phyloP scores from a whole-genome alignment of 2,113 vertebrate species.

The Pygathrix nemaeus region DNA sequence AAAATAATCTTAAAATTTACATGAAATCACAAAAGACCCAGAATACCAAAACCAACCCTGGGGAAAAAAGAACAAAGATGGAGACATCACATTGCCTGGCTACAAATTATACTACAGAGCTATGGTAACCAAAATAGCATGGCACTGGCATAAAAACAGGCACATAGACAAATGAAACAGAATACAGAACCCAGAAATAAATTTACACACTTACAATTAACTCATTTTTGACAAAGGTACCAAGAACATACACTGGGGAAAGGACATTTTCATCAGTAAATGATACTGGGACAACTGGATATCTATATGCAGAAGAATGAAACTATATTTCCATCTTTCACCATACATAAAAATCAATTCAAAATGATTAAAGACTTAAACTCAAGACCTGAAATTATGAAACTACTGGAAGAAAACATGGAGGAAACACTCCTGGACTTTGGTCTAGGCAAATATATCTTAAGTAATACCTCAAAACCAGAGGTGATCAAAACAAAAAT shows the following conservation, averaged over 20 bases:
- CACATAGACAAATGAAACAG: not conserved
- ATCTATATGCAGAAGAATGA: not conserved
- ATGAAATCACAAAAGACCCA: not conserved
- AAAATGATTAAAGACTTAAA: not conserved
- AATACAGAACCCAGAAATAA: not conserved
- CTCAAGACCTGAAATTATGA: not conserved
- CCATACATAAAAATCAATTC: not conserved
- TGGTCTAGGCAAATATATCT: not conserved
- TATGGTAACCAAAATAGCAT: not conserved
- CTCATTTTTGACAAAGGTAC: not conserved
- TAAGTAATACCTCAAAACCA: not conserved
- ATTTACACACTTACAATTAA: not conserved
- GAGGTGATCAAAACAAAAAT: not conserved
- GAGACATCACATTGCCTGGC: not conserved
- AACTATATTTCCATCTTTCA: not conserved
- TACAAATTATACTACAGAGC: not conserved
- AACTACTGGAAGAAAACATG: not conserved
- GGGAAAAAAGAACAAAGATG: not conserved
- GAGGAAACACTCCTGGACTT: not conserved
- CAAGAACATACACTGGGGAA: not conserved
- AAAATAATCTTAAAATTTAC: not conserved
- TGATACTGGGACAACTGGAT: not conserved
- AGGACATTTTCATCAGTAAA: not conserved
- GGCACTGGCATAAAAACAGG: not conserved
- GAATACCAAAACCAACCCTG: not conserved